phyloP scores from a whole-genome alignment of 2,888 invertebrate genomes.

The Melipona bicolor region DNA sequence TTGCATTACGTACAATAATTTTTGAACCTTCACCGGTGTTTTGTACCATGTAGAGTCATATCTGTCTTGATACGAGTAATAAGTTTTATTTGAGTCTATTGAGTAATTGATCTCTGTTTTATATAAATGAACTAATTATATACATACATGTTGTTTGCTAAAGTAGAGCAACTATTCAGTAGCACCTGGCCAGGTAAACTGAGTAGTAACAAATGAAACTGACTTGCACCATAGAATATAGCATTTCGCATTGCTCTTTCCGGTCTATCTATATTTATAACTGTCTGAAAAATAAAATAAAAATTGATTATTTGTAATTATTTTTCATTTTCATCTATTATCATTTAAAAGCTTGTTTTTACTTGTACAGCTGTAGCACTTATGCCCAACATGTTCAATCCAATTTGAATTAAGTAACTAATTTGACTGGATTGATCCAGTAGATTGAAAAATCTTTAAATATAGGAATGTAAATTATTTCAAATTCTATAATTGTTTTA shows the following conservation, averaged over 20 bases:
- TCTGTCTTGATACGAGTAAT: neutral
- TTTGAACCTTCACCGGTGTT: no score
- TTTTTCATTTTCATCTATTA: neutral
- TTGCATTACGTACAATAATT: no score
- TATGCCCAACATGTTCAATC: neutral
- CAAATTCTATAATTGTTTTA: no score
- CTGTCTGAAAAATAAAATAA: neutral
- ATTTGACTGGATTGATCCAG: neutral
- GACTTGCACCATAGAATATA: neutral
- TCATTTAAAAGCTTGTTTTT: neutral
- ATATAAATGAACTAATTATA: neutral
- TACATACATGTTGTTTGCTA: neutral
- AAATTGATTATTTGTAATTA: neutral
- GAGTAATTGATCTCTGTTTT: no score
- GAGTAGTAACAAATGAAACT: neutral
- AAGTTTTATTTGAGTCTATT: accelerated
- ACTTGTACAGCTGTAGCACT: neutral
- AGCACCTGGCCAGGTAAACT: neutral
- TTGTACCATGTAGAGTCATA: neutral
- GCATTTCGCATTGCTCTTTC: neutral
- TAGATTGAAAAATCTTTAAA: neutral
- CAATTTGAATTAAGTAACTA: neutral
- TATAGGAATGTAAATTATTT: neutral
- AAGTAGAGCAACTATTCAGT: neutral
- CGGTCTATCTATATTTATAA: neutral